phyloP scores from a whole-genome alignment of 2,797 vertebrate species.

The Alauda arvensis region DNA sequence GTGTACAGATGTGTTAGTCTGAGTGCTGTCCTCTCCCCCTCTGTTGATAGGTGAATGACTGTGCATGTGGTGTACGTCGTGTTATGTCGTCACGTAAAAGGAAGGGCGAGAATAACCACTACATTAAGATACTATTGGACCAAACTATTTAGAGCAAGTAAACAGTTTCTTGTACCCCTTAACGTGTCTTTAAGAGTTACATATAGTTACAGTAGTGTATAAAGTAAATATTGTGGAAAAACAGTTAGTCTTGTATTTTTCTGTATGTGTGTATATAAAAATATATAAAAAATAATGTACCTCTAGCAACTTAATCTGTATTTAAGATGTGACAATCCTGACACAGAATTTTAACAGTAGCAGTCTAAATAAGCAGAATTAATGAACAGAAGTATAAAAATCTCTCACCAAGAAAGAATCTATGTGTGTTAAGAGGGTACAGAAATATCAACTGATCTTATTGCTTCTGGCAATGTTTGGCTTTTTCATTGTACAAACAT shows the following conservation, averaged over 20 bases:
- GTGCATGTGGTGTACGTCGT: slow-evolving; percentile 91
- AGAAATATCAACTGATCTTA: slow-evolving; percentile 58
- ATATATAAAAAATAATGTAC: slow-evolving; percentile 75
- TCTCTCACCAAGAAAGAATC: slow-evolving; percentile 38
- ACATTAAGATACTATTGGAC: slow-evolving; percentile 85
- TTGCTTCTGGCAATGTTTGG: slow-evolving; percentile 64
- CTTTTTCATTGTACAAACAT: slow-evolving; percentile 69
- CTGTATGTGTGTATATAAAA: slow-evolving; percentile 77
- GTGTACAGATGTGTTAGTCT: slow-evolving; percentile 74
- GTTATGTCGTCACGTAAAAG: slow-evolving; percentile 70
- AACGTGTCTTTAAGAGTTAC: slow-evolving; percentile 88
- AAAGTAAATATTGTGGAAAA: slow-evolving; percentile 91
- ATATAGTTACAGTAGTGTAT: slow-evolving; percentile 93
- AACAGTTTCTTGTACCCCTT: slow-evolving; percentile 86
- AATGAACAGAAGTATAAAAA: slow-evolving; percentile 47
- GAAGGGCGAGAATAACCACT: slow-evolving; percentile 77
- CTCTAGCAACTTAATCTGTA: slow-evolving; percentile 76
- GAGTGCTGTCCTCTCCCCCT: slow-evolving; percentile 79
- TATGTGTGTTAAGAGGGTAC: slow-evolving; percentile 61
- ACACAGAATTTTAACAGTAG: slow-evolving; percentile 68
- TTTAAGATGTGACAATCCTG: slow-evolving; percentile 77
- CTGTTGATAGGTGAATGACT: slow-evolving; percentile 83
- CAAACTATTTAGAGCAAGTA: slow-evolving; percentile 85
- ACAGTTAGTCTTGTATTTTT: slow-evolving; percentile 81
- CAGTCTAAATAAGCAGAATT: slow-evolving; percentile 63